Percentiles rank a stretch among this genome's conserved stretches.
Conservation (phyloP, 2,888 invertebrate species). For the Gastracanthus pulcherrimus region DNA sequence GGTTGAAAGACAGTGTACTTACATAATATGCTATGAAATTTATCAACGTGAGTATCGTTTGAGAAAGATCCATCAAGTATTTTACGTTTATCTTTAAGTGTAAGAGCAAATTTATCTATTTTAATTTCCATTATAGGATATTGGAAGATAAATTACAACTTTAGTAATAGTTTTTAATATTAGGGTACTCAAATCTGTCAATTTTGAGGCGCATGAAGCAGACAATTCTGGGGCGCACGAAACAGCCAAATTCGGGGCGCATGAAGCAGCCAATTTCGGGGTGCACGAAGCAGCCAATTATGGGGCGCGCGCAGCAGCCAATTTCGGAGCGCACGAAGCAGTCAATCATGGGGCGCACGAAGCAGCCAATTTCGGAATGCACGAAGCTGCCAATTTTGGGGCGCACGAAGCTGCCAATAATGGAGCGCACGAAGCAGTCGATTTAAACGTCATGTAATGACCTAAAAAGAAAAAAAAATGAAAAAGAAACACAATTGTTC, state of each 20-base stretch:
- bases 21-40: neutral
- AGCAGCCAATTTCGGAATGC: no score
- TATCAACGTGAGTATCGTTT: constrained; percentile 4
- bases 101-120: constrained; percentile 33
- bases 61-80: constrained; percentile 8
- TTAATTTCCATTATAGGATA: constrained; percentile 25
- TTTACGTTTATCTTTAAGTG: constrained; percentile 7
- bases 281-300: constrained; percentile 5
- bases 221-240: constrained; percentile 20
- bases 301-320: neutral
- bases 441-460: no score
- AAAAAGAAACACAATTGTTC: no score
- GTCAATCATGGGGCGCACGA: no score
- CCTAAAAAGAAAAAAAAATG: no score
- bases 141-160: no score
- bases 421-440: no score
- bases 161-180: no score
- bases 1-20: neutral
- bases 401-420: neutral
- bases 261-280: no score
- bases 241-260: no score
- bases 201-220: constrained; percentile 53
- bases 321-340: neutral
- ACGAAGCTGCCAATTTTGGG: neutral
- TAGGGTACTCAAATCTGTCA: no score